Percentiles rank a stretch among this genome's conserved stretches.
Conservation (phyloP, 2,888 invertebrate species). For the Andrena minutula region DNA sequence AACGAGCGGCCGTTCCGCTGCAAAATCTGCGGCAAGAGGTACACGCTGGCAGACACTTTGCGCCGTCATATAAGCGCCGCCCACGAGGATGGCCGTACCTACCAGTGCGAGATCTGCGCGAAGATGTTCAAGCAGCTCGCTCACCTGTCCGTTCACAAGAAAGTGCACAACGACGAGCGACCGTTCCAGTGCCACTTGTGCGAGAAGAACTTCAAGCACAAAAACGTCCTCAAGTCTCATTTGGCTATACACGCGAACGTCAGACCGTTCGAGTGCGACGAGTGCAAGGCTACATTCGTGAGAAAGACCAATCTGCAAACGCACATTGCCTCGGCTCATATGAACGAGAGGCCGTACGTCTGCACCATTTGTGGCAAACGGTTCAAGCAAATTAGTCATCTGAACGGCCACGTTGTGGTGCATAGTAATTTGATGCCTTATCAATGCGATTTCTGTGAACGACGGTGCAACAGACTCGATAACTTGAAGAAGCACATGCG, state of each 20-base stretch:
- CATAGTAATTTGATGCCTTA: slow-evolving; percentile 81
- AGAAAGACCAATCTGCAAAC: slow-evolving; percentile 80
- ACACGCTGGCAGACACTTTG: slow-evolving; percentile 79
- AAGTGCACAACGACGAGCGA: slow-evolving; percentile 85
- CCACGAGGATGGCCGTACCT: slow-evolving; percentile 78
- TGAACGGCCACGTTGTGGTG: slow-evolving; percentile 80
- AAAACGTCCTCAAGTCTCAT: slow-evolving; percentile 86
- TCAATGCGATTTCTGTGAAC: slow-evolving; percentile 79
- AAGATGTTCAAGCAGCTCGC: slow-evolving; percentile 81
- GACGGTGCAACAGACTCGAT: slow-evolving; percentile 79
- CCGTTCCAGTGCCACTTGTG: slow-evolving; percentile 86
- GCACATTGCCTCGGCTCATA: slow-evolving; percentile 80
- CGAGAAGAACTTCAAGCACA: slow-evolving; percentile 86
- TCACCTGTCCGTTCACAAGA: slow-evolving; percentile 81
- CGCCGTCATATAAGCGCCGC: slow-evolving; percentile 79
- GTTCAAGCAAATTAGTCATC: slow-evolving; percentile 79
- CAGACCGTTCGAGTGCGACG: slow-evolving; percentile 85
- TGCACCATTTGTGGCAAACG: slow-evolving; percentile 79
- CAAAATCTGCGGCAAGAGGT: slow-evolving; percentile 79
- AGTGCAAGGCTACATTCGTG: slow-evolving; percentile 85
- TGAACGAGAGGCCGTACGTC: slow-evolving; percentile 79
- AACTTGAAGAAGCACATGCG: slow-evolving; percentile 81
- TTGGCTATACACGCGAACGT: slow-evolving; percentile 84
- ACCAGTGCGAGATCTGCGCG: slow-evolving; percentile 81
- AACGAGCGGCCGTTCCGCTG: slow-evolving; percentile 79